phyloP scores from a whole-genome alignment of 1,140 invertebrate genomes.

The Ceratina australensis region DNA sequence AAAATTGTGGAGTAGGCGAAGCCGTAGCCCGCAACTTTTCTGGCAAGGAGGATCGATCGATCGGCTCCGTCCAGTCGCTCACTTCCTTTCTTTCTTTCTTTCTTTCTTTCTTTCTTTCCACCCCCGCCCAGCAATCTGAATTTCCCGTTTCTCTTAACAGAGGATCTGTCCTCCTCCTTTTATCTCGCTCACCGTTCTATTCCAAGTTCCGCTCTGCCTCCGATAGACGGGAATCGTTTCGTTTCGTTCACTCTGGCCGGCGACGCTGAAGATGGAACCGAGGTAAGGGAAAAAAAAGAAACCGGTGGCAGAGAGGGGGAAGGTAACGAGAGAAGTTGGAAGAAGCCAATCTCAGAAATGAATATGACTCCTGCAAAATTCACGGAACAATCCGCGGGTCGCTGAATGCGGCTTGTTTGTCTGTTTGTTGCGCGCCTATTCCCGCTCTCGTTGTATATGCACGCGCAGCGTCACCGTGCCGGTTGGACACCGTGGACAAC shows the following conservation, averaged over 20 bases:
- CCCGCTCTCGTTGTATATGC: conserved; percentile 73
- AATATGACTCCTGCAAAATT: conserved; percentile 75
- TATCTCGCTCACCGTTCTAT: conserved; percentile 26
- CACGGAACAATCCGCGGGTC: conserved; percentile 66
- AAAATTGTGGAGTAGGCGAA: conserved; percentile 17
- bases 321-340: conserved; percentile 52
- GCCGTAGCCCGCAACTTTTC: conserved; percentile 22
- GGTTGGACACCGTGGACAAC: too few species aligned
- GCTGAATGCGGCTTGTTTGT: conserved; percentile 67
- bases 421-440: conserved; percentile 74
- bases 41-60: conserved; percentile 56
- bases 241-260: conserved; percentile 19
- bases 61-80: conserved; percentile 45
- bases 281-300: conserved; percentile 15
- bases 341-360: conserved; percentile 75
- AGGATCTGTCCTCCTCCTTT: conserved; percentile 32
- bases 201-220: conserved; percentile 25
- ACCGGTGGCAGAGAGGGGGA: background rate
- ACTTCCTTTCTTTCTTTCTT: conserved; percentile 35
- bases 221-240: conserved; percentile 58
- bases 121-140: conserved; percentile 5
- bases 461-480: conserved; percentile 53
- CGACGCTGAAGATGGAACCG: conserved; percentile 25
- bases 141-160: conserved; percentile 33
- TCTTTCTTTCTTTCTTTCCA: background rate